Conservation (phyloP, 2,797 vertebrate species). For the Aeoliscus strigatus region DNA sequence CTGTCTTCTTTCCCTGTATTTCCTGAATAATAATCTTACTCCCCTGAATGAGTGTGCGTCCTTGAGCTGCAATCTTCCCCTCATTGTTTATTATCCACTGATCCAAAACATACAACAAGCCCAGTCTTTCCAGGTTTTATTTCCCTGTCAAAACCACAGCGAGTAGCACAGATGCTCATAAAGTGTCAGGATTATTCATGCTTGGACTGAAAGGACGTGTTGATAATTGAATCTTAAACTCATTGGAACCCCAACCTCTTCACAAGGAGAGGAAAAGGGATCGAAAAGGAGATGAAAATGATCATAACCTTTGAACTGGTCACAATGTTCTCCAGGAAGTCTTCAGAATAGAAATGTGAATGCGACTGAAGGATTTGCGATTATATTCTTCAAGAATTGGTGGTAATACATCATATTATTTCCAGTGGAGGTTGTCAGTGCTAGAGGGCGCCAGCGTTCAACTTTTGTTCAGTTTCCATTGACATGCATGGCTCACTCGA, state of each 20-base stretch:
- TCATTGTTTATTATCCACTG: constrained; percentile 17
- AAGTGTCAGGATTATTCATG: constrained; percentile 14
- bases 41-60: constrained; percentile 1
- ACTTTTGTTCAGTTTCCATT: constrained; percentile 13
- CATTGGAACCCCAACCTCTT: constrained; percentile 1
- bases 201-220: constrained; percentile 14
- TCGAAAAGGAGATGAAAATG: constrained; percentile 34
- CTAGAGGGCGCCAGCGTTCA: constrained; percentile 48
- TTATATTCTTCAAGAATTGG: too few species aligned
- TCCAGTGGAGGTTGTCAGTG: not conserved
- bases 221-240: constrained; percentile 46
- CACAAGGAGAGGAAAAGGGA: constrained; percentile 21
- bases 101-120: constrained; percentile 16
- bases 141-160: too few species aligned
- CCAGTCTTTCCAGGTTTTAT: constrained; percentile 29
- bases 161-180: constrained; percentile 22
- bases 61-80: constrained; percentile 1
- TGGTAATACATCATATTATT: not conserved
- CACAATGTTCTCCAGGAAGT: not conserved
- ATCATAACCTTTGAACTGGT: constrained; percentile 19
- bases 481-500: constrained; percentile 1
- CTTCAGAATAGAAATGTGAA: too few species aligned
- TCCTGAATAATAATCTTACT: constrained; percentile 5
- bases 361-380: too few species aligned
- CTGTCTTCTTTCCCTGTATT: constrained; percentile 2